Conservation (phyloP, 2,797 vertebrate genomes). For the Kryptolebias ocellatus region DNA sequence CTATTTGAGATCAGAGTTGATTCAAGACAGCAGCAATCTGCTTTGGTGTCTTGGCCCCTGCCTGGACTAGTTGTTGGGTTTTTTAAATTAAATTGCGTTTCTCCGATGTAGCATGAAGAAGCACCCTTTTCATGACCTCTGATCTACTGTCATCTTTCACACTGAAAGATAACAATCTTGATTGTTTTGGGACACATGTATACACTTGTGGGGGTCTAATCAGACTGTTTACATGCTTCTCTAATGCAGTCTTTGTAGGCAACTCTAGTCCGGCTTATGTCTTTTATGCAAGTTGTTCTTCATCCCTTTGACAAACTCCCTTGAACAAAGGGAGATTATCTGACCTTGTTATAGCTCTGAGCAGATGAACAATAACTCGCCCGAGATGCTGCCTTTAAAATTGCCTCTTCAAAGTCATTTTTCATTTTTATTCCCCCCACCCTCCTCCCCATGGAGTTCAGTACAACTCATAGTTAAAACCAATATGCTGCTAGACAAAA, state of each 20-base stretch:
- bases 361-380: conserved; percentile 30
- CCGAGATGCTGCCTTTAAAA: conserved; percentile 23
- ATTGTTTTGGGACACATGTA: too few species aligned
- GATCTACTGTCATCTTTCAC: too few species aligned
- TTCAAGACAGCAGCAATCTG: too few species aligned
- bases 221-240: too few species aligned
- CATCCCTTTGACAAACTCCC: conserved; percentile 4
- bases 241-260: background rate
- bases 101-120: too few species aligned
- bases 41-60: too few species aligned
- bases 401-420: conserved; percentile 47
- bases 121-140: too few species aligned
- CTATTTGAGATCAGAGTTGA: too few species aligned
- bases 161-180: too few species aligned
- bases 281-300: background rate
- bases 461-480: conserved; percentile 37
- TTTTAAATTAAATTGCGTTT: too few species aligned
- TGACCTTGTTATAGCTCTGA: conserved; percentile 25
- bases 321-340: background rate
- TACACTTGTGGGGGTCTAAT: too few species aligned
- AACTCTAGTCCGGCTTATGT: background rate
- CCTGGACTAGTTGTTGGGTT: too few species aligned
- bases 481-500: conserved; percentile 26
- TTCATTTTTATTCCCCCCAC: conserved; percentile 37
- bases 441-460: conserved; percentile 21